Percentiles rank a stretch among this genome's conserved stretches.
Conservation (phyloP, 2,888 invertebrate species). For the Sinelater perroti region DNA sequence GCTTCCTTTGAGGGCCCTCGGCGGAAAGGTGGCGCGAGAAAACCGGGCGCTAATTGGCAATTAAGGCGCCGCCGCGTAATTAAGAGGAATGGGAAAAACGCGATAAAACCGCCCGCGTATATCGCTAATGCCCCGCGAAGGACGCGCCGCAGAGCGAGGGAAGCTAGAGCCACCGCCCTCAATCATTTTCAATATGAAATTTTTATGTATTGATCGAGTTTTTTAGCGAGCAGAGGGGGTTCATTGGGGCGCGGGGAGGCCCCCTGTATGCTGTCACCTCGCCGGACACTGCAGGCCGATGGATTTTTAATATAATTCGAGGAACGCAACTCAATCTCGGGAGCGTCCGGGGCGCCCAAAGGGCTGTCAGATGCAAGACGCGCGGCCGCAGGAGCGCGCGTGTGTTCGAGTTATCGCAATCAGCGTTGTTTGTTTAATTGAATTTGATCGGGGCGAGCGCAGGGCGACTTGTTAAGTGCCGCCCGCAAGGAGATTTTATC, state of each 20-base stretch:
- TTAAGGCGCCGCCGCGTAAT: conserved; percentile 4
- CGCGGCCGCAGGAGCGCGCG: conserved; percentile 2
- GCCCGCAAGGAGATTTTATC: conserved; percentile 41
- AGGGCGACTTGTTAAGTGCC: conserved; percentile 45
- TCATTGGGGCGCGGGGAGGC: conserved; percentile 51
- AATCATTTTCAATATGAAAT: conserved; percentile 65
- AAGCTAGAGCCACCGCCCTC: conserved; percentile 56
- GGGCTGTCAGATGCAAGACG: conserved; percentile 22
- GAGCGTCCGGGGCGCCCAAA: not conserved
- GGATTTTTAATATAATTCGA: conserved; percentile 56
- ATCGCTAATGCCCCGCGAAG: conserved; percentile 35
- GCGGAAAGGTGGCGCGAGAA: too few relatives aligned
- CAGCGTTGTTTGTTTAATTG: conserved; percentile 34
- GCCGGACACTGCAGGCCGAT: conserved; percentile 57
- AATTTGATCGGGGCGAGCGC: conserved; percentile 32
- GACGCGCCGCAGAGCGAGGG: conserved; percentile 38
- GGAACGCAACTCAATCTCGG: conserved; percentile 36
- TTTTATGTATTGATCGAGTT: conserved; percentile 64
- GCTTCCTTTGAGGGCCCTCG: too few relatives aligned
- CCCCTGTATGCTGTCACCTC: conserved; percentile 54
- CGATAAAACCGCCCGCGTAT: conserved; percentile 18
- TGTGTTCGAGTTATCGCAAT: conserved; percentile 32
- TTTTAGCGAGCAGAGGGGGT: conserved; percentile 56
- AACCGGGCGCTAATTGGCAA: conserved; percentile 6
- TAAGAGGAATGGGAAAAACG: conserved; percentile 3